phyloP scores from a whole-genome alignment of 2,888 invertebrate genomes.

The Machimus rusticus region DNA sequence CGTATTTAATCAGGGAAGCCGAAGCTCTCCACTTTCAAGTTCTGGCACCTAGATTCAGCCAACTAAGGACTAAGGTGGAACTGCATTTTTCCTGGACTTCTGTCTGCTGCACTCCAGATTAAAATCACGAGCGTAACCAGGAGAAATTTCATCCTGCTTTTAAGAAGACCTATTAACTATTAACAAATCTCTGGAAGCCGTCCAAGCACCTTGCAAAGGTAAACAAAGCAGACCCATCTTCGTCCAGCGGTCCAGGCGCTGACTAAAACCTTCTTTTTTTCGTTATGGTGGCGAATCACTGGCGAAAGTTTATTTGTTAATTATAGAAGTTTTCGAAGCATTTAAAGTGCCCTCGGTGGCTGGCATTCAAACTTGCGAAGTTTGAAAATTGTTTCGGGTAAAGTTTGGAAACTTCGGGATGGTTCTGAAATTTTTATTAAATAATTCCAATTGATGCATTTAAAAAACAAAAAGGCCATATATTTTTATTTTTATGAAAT shows the following conservation, averaged over 20 bases:
- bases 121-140: constrained; percentile 2
- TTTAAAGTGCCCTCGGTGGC: not conserved
- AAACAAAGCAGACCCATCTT: not conserved
- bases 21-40: not conserved
- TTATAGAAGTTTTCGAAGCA: constrained; percentile 14
- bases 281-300: not conserved
- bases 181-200: constrained; percentile 2
- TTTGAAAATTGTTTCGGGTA: not conserved
- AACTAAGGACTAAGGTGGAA: not conserved
- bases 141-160: constrained; percentile 4
- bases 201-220: not conserved
- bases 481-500: no score
- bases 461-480: not conserved
- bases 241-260: not conserved
- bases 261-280: not conserved
- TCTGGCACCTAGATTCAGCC: not conserved
- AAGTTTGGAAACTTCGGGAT: not conserved
- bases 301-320: constrained; percentile 5
- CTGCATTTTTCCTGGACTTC: not conserved
- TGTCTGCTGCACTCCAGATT: not conserved
- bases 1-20: constrained; percentile 21
- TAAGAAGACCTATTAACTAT: constrained; percentile 30
- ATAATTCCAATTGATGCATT: not conserved
- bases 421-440: not conserved
- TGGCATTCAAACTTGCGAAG: not conserved